Conservation (phyloP, 2,888 invertebrate species). For the Syrphus vitripennis region DNA sequence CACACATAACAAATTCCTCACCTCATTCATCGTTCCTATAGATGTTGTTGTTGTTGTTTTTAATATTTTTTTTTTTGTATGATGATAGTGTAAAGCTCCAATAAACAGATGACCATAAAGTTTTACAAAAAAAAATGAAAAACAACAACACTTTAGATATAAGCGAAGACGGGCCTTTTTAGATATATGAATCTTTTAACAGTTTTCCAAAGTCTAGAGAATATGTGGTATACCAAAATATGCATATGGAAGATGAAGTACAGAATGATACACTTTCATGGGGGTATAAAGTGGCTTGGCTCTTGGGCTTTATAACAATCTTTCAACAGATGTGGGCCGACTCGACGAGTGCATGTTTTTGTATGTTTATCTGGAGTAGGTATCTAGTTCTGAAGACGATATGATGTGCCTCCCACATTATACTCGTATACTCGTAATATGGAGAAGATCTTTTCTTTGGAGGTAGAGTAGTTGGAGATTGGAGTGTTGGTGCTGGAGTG, state of each 20-base stretch:
- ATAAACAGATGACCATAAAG: slow-evolving; percentile 66
- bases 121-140: too few species aligned
- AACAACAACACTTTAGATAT: slow-evolving; percentile 13
- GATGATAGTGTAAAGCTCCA: slow-evolving; percentile 54
- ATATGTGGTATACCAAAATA: slow-evolving; percentile 47
- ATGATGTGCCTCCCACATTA: slow-evolving; percentile 54
- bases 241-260: slow-evolving; percentile 25
- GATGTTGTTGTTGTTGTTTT: neutral
- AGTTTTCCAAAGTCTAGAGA: neutral
- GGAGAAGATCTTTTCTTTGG: slow-evolving; percentile 35
- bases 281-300: slow-evolving; percentile 11
- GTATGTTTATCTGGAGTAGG: slow-evolving; percentile 38
- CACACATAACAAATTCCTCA: slow-evolving; percentile 18
- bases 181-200: neutral
- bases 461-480: slow-evolving; percentile 10
- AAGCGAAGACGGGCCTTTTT: neutral
- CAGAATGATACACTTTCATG: slow-evolving; percentile 42
- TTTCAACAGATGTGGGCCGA: slow-evolving; percentile 39
- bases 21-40: neutral
- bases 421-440: too few species aligned
- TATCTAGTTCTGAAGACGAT: slow-evolving; percentile 14
- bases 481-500: slow-evolving; percentile 5
- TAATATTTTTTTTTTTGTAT: slow-evolving; percentile 20
- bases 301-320: slow-evolving; percentile 8
- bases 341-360: slow-evolving; percentile 48